phyloP scores from a whole-genome alignment of 2,113 vertebrate genomes.

The Phoenicopterus ruber region DNA sequence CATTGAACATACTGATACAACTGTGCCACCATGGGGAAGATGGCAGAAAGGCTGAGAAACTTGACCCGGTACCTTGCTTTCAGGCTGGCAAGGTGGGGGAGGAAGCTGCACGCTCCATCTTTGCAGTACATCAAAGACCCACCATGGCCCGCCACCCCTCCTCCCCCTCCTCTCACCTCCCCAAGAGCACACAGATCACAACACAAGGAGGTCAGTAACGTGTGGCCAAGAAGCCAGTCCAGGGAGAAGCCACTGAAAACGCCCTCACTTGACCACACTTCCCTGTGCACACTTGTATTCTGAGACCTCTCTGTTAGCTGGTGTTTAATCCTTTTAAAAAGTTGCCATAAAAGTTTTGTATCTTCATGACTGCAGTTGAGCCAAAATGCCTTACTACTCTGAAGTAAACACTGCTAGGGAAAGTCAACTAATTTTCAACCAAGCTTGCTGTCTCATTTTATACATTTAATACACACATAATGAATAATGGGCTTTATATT shows the following conservation, averaged over 20 bases:
- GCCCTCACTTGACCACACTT: background rate
- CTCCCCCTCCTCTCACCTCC: background rate
- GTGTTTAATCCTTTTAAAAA: background rate
- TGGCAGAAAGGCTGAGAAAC: background rate
- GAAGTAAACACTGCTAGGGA: background rate
- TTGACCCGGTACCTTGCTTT: background rate
- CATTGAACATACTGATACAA: background rate
- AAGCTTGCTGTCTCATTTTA: background rate
- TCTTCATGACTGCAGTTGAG: background rate
- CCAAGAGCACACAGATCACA: background rate
- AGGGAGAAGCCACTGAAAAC: background rate
- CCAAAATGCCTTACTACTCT: background rate
- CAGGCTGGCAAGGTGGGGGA: background rate
- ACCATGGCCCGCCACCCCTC: rapidly evolving
- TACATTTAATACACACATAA: background rate
- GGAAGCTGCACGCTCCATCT: background rate
- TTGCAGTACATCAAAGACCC: background rate
- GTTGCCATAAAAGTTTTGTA: background rate
- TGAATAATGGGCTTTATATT: background rate
- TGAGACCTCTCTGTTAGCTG: background rate
- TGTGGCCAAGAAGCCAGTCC: background rate
- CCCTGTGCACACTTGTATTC: background rate
- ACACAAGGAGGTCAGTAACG: background rate
- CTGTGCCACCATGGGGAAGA: background rate
- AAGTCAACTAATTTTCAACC: background rate